Evolutionary conservation across 1,140 invertebrate genomes (phyloP).

Genomic region (Drosophila busckii): DNA sequence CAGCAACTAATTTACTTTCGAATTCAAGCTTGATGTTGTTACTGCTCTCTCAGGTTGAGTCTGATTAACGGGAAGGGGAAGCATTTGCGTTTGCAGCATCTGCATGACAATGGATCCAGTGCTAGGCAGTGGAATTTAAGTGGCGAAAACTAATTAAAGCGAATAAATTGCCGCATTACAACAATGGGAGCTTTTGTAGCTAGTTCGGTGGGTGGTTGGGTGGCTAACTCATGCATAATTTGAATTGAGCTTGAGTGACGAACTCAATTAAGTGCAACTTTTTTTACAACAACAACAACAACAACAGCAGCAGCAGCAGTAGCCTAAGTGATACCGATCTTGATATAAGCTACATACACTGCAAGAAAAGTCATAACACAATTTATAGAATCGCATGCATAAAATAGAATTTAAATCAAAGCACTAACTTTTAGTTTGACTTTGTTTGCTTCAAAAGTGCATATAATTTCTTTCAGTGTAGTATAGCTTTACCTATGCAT

Average conservation of each 20-base stretch:
- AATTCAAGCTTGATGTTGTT: too few relatives aligned
- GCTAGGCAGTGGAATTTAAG: constrained; percentile 42
- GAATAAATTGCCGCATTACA: constrained; percentile 75
- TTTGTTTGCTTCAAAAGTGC: too few relatives aligned
- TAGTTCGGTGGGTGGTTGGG: constrained; percentile 8
- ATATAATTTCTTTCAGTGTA: too few relatives aligned
- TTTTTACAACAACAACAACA: too few relatives aligned
- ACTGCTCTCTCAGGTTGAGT: too few relatives aligned
- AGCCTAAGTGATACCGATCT: constrained; percentile 42
- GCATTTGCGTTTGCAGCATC: constrained; percentile 43
- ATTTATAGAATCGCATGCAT: too few relatives aligned
- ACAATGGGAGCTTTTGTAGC: constrained; percentile 44
- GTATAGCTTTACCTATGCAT: too few relatives aligned
- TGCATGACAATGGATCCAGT: constrained; percentile 59
- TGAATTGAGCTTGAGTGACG: constrained; percentile 49
- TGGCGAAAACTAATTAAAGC: constrained; percentile 75
- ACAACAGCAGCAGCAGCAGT: too few relatives aligned
- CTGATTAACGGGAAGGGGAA: constrained; percentile 60
- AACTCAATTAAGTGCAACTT: constrained; percentile 56
- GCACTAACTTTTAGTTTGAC: too few relatives aligned
- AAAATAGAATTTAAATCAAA: too few relatives aligned
- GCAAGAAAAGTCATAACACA: too few relatives aligned
- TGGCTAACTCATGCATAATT: constrained; percentile 54
- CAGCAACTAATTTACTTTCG: constrained; percentile 56
- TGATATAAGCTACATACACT: constrained; percentile 4